Percentiles rank a stretch among this genome's conserved stretches.
Evolutionary conservation across 2,797 vertebrate genomes (phyloP).

Genomic region (Urocyon cinereoargenteus): DNA sequence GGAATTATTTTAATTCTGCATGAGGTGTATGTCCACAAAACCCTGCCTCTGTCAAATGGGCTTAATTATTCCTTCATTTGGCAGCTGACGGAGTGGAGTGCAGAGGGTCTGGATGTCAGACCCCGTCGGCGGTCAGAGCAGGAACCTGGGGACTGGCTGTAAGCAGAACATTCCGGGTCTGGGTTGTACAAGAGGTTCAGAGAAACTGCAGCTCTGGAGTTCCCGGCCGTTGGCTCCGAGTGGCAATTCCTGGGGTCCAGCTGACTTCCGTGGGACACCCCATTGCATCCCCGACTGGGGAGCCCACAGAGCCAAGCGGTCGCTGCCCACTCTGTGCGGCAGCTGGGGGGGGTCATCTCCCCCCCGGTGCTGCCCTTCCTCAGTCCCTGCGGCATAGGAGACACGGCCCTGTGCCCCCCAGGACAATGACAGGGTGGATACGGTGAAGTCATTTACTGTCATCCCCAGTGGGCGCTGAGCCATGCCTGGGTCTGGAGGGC

Average conservation of each 20-base stretch:
- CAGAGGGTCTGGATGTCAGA: too few species aligned
- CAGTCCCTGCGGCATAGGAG: neutral
- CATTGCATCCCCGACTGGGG: neutral
- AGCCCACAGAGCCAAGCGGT: neutral
- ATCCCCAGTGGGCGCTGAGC: neutral
- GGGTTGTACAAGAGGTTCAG: neutral
- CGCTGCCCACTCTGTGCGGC: too few species aligned
- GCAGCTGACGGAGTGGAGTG: neutral
- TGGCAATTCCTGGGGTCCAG: neutral
- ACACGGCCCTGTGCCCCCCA: accelerated
- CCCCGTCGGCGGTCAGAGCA: neutral
- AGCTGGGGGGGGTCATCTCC: neutral
- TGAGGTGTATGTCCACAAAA: neutral
- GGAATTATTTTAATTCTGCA: neutral
- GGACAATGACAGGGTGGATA: neutral
- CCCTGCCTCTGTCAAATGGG: neutral
- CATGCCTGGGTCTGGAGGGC: too few species aligned
- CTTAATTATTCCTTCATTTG: neutral
- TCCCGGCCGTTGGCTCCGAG: neutral
- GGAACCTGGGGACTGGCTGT: accelerated
- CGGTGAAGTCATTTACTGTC: neutral
- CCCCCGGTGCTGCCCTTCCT: accelerated
- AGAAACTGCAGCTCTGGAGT: too few species aligned
- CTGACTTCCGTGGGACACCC: neutral
- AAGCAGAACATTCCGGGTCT: neutral